Evolutionary conservation across 2,797 vertebrate genomes (phyloP).

Genomic region (Lutra lutra): DNA sequence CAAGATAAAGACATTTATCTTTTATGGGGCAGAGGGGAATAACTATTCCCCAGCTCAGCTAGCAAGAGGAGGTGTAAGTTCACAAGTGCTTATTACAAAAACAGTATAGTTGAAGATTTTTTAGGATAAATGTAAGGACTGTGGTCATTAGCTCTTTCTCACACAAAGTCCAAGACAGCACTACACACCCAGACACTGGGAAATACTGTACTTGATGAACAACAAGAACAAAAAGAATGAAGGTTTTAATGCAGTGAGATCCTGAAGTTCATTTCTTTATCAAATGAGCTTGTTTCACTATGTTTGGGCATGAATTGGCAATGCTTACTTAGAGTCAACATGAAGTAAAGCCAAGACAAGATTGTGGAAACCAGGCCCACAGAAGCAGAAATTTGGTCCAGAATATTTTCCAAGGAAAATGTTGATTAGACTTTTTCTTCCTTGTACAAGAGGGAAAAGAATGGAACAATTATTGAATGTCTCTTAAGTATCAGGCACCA

Average conservation of each 20-base stretch:
- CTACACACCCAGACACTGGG: neutral
- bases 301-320: slow-evolving; percentile 32
- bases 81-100: neutral
- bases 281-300: slow-evolving; percentile 46
- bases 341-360: neutral
- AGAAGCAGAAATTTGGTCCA: slow-evolving; percentile 51
- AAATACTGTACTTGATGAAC: neutral
- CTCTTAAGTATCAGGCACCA: neutral
- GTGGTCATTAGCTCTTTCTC: neutral
- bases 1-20: slow-evolving; percentile 21
- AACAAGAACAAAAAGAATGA: neutral
- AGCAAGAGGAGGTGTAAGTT: slow-evolving; percentile 14
- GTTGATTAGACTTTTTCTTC: slow-evolving; percentile 31
- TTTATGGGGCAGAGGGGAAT: neutral
- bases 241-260: slow-evolving; percentile 1
- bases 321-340: slow-evolving; percentile 34
- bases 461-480: neutral
- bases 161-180: neutral
- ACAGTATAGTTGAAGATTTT: neutral
- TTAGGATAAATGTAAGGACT: neutral
- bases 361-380: slow-evolving; percentile 34
- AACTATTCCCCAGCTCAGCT: neutral
- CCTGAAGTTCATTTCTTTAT: slow-evolving; percentile 50
- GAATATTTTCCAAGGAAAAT: slow-evolving; percentile 57
- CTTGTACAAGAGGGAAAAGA: slow-evolving; percentile 22